phyloP scores from a whole-genome alignment of 2,888 invertebrate genomes.

The Pristionchus entomophagus region DNA sequence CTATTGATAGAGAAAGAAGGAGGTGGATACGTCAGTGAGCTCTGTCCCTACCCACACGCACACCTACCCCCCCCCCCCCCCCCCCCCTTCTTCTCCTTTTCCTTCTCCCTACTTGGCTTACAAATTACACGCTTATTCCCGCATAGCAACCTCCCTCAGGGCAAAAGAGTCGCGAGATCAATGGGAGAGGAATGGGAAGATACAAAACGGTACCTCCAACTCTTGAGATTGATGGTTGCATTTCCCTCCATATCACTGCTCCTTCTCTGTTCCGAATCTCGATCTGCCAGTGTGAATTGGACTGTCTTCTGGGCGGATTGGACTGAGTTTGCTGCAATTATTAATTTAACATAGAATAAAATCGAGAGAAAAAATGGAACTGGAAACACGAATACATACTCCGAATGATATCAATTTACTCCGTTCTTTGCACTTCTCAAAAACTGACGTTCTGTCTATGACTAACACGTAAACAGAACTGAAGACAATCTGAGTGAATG shows the following conservation, averaged over 20 bases:
- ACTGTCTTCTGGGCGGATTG: constrained; percentile 50
- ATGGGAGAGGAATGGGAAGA: background rate
- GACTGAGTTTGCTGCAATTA: background rate
- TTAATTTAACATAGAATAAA: background rate
- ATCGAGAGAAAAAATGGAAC: background rate
- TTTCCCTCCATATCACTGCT: constrained; percentile 56
- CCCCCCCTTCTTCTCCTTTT: background rate
- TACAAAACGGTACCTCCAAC: constrained; percentile 57
- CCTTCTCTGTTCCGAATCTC: constrained; percentile 45
- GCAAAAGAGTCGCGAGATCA: background rate
- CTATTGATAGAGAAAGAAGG: background rate
- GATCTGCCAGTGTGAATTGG: constrained; percentile 65
- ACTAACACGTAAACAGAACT: background rate
- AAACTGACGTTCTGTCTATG: background rate
- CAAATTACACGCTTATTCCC: constrained; percentile 26
- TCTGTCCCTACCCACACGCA: background rate
- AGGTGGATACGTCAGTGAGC: background rate
- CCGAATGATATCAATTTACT: background rate
- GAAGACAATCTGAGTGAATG: background rate
- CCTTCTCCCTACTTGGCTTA: background rate
- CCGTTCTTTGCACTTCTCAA: background rate
- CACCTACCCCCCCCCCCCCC: background rate
- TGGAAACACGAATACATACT: background rate
- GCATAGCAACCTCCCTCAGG: constrained; percentile 13
- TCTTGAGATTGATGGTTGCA: constrained; percentile 66